Percentiles rank a stretch among this genome's conserved stretches.
These are phyloP conservation scores for Lepus oiostolus DNA, from an alignment of 2,797 vertebrate species.

Conservation along the genomic window DNA sequence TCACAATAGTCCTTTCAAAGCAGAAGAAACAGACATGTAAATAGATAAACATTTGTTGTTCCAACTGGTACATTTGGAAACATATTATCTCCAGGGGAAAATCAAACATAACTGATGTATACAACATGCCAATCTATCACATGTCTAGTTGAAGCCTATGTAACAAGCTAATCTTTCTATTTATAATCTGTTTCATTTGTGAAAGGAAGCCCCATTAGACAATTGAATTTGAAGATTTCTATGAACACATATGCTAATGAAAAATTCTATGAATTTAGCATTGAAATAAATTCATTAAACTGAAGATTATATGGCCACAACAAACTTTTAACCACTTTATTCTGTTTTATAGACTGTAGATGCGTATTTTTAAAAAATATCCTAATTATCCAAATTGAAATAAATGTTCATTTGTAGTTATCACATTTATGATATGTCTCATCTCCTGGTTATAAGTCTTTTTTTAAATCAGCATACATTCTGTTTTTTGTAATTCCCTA, in stretches of 20 bases:
- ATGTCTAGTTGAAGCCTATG: not conserved
- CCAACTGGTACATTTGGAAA: not conserved
- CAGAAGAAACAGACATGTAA: not conserved
- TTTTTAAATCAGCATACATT: not conserved
- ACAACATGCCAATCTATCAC: not conserved
- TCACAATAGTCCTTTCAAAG: not conserved
- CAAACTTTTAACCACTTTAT: not conserved
- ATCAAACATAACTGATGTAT: not conserved
- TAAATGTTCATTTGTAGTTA: not conserved
- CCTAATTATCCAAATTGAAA: not conserved
- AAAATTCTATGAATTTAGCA: not conserved
- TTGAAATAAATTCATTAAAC: not conserved
- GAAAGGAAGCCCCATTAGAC: not conserved
- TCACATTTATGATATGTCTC: not conserved
- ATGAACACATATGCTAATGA: not conserved
- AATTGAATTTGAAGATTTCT: not conserved
- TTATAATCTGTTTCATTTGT: not conserved
- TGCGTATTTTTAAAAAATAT: not conserved
- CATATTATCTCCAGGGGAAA: not conserved
- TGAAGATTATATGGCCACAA: not conserved
- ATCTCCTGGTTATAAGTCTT: not conserved
- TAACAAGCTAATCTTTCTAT: not conserved
- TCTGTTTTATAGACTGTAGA: not conserved
- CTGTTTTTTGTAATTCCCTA: not conserved
- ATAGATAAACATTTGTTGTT: not conserved